These are phyloP conservation scores for Cyclina sinensis DNA, from an alignment of 1,140 invertebrate species.

Conservation along the genomic window DNA sequence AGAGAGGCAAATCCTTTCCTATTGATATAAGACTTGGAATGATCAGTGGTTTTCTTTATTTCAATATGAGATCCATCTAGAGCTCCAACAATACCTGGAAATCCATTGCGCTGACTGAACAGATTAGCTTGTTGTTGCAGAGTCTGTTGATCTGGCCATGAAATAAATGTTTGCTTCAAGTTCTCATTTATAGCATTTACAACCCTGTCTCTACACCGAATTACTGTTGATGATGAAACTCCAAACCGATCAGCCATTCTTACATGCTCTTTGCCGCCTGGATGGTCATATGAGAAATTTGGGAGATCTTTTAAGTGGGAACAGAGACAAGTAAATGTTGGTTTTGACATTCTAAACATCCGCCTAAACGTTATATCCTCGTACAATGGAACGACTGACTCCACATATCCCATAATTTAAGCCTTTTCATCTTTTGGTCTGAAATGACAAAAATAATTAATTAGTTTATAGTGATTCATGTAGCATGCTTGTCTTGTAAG, in stretches of 20 bases:
- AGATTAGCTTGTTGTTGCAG: constrained; percentile 29
- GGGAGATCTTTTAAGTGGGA: constrained; percentile 43
- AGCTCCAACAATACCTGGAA: too few species aligned
- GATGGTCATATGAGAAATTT: constrained; percentile 43
- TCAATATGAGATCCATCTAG: too few species aligned
- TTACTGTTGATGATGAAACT: constrained; percentile 44
- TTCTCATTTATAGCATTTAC: constrained; percentile 39
- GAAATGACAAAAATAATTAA: constrained; percentile 34
- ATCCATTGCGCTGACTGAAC: constrained; percentile 39
- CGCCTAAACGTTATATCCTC: constrained; percentile 45
- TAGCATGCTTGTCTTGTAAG: constrained; percentile 33
- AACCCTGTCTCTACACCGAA: constrained; percentile 49
- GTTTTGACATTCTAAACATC: constrained; percentile 54
- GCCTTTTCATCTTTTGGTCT: constrained; percentile 44
- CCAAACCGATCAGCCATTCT: constrained; percentile 35
- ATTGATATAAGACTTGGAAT: too few species aligned
- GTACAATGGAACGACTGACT: constrained; percentile 49
- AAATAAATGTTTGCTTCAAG: constrained; percentile 43
- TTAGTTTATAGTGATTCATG: constrained; percentile 44
- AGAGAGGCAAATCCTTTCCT: neutral
- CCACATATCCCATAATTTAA: constrained; percentile 41
- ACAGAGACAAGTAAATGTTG: constrained; percentile 39
- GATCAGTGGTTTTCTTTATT: too few species aligned
- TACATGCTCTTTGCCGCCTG: constrained; percentile 53
- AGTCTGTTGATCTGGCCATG: constrained; percentile 42